Evolutionary conservation across 2,888 invertebrate species (phyloP).

Genomic region (Unio delphinus): DNA sequence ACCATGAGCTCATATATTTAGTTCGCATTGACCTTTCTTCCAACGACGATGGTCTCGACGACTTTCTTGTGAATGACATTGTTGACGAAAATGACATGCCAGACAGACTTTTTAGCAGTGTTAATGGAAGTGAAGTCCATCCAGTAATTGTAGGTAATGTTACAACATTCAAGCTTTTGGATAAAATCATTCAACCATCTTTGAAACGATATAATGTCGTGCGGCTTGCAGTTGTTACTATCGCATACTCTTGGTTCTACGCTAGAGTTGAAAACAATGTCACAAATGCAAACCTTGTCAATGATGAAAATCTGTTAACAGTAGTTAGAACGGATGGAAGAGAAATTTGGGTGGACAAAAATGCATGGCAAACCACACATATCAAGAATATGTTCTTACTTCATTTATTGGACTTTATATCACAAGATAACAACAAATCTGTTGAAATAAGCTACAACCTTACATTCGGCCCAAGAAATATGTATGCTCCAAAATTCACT

Average conservation of each 20-base stretch:
- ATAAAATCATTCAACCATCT: neutral
- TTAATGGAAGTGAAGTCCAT: conserved; percentile 19
- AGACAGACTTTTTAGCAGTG: conserved; percentile 34
- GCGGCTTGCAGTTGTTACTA: conserved; percentile 4
- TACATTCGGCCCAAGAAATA: too few relatives aligned
- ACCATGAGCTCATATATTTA: conserved; percentile 42
- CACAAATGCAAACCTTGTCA: conserved; percentile 5
- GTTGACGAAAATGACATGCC: conserved; percentile 33
- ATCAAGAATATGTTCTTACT: conserved; percentile 19
- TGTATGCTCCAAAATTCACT: too few relatives aligned
- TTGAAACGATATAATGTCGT: conserved; percentile 13
- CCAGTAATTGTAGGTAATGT: conserved; percentile 10
- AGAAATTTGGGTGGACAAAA: conserved; percentile 18
- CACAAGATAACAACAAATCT: neutral
- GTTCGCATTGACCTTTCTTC: conserved; percentile 26
- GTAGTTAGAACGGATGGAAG: conserved; percentile 13
- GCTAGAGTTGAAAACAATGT: conserved; percentile 22
- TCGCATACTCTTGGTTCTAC: conserved; percentile 17
- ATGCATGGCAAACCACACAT: conserved; percentile 33
- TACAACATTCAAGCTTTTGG: neutral
- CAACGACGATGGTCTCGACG: conserved; percentile 30
- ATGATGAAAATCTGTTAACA: conserved; percentile 5
- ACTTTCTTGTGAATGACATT: conserved; percentile 44
- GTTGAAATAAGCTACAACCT: conserved; percentile 12
- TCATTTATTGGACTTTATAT: conserved; percentile 25